phyloP scores from a whole-genome alignment of 2,797 vertebrate species.

The Acanthiza pusilla region DNA sequence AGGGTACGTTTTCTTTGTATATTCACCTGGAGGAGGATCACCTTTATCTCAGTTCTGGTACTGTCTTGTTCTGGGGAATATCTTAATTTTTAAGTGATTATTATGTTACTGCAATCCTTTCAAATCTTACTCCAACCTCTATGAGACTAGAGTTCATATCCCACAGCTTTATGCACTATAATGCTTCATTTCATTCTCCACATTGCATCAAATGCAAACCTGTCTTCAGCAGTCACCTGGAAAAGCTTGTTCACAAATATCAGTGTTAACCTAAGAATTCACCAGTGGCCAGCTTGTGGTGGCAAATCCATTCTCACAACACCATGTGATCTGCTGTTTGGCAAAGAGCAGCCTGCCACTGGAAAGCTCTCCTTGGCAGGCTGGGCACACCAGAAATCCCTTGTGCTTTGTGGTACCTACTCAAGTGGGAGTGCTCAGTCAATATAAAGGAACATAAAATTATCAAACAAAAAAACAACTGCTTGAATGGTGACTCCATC shows the following conservation, averaged over 20 bases:
- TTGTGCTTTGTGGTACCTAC: neutral
- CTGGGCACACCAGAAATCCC: neutral
- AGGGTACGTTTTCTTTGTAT: neutral
- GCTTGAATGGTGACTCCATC: neutral
- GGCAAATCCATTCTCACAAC: neutral
- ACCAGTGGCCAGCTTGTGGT: neutral
- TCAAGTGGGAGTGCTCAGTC: neutral
- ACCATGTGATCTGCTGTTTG: neutral
- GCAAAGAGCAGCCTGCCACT: neutral
- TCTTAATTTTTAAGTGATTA: neutral
- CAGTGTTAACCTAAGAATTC: neutral
- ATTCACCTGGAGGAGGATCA: neutral
- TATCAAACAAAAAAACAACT: neutral
- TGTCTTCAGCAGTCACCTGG: neutral
- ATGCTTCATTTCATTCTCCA: neutral
- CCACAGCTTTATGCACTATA: neutral
- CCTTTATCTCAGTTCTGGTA: neutral
- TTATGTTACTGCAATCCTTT: neutral
- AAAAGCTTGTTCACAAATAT: neutral
- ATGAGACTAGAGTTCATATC: neutral
- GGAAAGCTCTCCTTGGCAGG: neutral
- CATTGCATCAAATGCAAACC: neutral
- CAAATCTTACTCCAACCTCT: neutral
- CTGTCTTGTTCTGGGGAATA: neutral
- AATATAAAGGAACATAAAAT: neutral